phyloP scores from a whole-genome alignment of 2,888 invertebrate species.

The Aspidiotus destructor region DNA sequence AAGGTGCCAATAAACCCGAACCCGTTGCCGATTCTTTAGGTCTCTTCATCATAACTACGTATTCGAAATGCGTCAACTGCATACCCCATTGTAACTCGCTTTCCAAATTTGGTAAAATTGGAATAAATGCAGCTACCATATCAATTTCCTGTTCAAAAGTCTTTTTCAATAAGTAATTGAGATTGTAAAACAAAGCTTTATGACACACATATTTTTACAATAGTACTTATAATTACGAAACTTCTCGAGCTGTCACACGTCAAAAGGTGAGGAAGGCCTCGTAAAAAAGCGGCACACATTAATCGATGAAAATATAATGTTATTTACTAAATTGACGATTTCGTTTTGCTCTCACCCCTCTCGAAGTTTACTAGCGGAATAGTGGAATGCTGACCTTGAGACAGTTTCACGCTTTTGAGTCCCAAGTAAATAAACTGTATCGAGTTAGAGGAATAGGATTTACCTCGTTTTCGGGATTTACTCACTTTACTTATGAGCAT shows the following conservation, averaged over 20 bases:
- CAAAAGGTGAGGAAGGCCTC: too few relatives aligned
- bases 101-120: slow-evolving; percentile 52
- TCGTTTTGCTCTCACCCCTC: too few relatives aligned
- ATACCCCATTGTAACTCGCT: slow-evolving; percentile 52
- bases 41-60: slow-evolving; percentile 70
- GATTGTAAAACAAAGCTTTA: not conserved
- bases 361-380: too few relatives aligned
- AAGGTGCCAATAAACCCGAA: slow-evolving; percentile 72
- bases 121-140: slow-evolving; percentile 67
- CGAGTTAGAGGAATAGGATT: too few relatives aligned
- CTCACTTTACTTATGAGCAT: slow-evolving; percentile 52
- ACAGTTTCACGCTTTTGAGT: too few relatives aligned
- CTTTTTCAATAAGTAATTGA: not conserved
- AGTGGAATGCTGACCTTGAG: too few relatives aligned
- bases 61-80: slow-evolving; percentile 61
- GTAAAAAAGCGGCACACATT: too few relatives aligned
- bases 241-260: too few relatives aligned
- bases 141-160: slow-evolving; percentile 56
- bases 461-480: not conserved
- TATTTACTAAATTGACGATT: too few relatives aligned
- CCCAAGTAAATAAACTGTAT: too few relatives aligned
- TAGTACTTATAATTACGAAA: too few relatives aligned
- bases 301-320: too few relatives aligned
- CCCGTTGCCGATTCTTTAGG: slow-evolving; percentile 73
- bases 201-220: not conserved